Evolutionary conservation across 2,888 invertebrate genomes (phyloP).

Genomic region (Clostera curtula): DNA sequence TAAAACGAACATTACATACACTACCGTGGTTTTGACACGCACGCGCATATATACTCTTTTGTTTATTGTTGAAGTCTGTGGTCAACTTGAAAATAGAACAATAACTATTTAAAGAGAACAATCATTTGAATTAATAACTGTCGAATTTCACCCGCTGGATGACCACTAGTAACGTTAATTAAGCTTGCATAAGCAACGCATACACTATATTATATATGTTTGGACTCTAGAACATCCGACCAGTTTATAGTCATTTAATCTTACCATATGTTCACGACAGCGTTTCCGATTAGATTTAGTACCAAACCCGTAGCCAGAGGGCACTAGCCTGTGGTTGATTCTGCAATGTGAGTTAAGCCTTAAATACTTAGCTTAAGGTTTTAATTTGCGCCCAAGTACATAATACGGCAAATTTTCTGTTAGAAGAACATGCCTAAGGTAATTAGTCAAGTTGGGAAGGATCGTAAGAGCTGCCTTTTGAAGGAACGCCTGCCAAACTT

Average conservation of each 20-base stretch:
- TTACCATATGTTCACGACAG: conserved; percentile 5
- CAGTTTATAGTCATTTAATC: conserved; percentile 14
- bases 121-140: no score
- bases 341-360: conserved; percentile 1
- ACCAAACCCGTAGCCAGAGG: conserved; percentile 1
- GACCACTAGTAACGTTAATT: no score
- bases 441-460: conserved; percentile 11
- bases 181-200: no score
- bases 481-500: conserved; percentile 5
- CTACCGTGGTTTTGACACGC: no score
- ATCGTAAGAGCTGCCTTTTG: conserved; percentile 5
- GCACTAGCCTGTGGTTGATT: not conserved
- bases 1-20: no score
- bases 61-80: no score
- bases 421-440: conserved; percentile 8
- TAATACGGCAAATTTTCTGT: conserved; percentile 7
- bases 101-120: no score
- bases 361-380: not conserved
- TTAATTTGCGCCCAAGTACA: conserved; percentile 1
- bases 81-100: no score
- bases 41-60: no score
- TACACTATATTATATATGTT: no score
- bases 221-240: conserved; percentile 9
- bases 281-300: conserved; percentile 5
- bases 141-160: no score